These are phyloP conservation scores for Tethea ocularis DNA, from an alignment of 2,888 invertebrate genomes.

Conservation along the genomic window DNA sequence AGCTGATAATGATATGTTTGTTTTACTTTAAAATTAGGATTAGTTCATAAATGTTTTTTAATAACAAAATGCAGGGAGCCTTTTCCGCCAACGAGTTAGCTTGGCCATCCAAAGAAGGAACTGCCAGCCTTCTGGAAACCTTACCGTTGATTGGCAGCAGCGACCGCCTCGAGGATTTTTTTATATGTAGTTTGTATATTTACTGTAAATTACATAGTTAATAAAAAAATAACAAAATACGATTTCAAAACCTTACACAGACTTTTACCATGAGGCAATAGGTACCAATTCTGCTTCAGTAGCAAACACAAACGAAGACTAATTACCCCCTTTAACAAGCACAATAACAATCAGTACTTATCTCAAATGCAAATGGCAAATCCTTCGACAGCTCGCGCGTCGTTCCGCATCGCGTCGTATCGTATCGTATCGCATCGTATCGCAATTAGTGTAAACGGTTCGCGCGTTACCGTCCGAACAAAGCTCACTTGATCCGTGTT, in stretches of 20 bases:
- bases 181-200: no score
- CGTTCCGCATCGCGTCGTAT: conserved; percentile 21
- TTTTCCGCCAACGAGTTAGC: no score
- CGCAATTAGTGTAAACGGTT: conserved; percentile 76
- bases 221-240: neutral
- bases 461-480: conserved; percentile 60
- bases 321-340: conserved; percentile 6
- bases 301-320: neutral
- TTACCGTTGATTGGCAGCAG: no score
- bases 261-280: neutral
- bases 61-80: no score
- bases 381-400: conserved; percentile 25
- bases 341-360: conserved; percentile 21
- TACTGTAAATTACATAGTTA: no score
- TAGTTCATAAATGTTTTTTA: no score
- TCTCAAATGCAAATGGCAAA: conserved; percentile 38
- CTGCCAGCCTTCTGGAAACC: no score
- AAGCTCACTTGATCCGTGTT: conserved; percentile 74
- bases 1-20: no score
- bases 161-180: no score
- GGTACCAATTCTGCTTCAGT: neutral
- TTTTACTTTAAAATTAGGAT: no score
- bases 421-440: conserved; percentile 66
- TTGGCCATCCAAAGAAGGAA: no score
- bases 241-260: neutral